These are phyloP conservation scores for Cryptotermes secundus DNA, from an alignment of 1,140 invertebrate genomes.

Conservation along the genomic window DNA sequence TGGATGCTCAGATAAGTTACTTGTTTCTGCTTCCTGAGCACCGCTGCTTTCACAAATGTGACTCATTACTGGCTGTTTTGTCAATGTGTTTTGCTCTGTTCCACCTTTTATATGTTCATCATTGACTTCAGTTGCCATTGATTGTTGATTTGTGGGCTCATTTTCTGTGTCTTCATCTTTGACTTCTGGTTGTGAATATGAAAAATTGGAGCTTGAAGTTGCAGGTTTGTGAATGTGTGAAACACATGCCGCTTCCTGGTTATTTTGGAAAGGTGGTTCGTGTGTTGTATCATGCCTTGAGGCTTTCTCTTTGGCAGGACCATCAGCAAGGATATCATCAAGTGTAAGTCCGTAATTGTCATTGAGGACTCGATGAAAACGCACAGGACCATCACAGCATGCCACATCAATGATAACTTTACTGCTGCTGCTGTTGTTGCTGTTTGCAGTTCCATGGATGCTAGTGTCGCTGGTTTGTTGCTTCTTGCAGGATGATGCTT, in stretches of 20 bases:
- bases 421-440: constrained; percentile 35
- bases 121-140: neutral
- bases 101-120: neutral
- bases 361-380: constrained; percentile 76
- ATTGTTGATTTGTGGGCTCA: neutral
- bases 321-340: constrained; percentile 19
- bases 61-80: neutral
- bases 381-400: constrained; percentile 83
- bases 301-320: neutral
- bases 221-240: neutral
- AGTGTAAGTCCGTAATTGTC: constrained; percentile 60
- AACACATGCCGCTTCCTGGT: neutral
- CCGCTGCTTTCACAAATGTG: neutral
- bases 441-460: constrained; percentile 18
- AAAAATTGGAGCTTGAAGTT: neutral
- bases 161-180: neutral
- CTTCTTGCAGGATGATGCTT: constrained; percentile 30
- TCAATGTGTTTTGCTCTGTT: neutral
- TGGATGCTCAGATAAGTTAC: neutral
- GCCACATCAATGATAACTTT: constrained; percentile 76
- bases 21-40: neutral
- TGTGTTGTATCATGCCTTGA: neutral
- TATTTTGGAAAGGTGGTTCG: neutral
- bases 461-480: constrained; percentile 25
- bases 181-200: neutral